phyloP scores from a whole-genome alignment of 2,888 invertebrate genomes.

The Empis livida region DNA sequence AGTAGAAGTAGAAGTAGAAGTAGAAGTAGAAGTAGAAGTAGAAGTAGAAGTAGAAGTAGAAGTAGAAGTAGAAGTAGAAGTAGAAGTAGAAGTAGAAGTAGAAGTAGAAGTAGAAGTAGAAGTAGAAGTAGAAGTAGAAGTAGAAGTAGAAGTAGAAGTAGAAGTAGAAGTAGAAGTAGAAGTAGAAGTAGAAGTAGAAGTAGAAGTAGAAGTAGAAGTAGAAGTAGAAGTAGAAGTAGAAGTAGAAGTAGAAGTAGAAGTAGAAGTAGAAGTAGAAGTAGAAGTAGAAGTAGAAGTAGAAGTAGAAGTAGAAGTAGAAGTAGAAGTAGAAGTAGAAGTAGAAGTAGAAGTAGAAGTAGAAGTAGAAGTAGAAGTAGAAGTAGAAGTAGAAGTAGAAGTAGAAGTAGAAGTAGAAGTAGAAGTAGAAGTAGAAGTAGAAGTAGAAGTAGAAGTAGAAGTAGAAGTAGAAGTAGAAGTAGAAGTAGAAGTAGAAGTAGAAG shows the following conservation, averaged over 20 bases:
- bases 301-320: slow-evolving; percentile 2
- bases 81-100: neutral
- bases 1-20: no score
- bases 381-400: no score
- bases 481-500: no score
- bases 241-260: slow-evolving; percentile 3
- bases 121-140: slow-evolving; percentile 2
- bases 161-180: no score
- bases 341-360: no score
- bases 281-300: neutral
- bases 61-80: slow-evolving; percentile 5
- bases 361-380: no score
- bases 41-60: slow-evolving; percentile 2
- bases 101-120: neutral
- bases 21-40: slow-evolving; percentile 7
- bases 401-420: no score
- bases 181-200: no score
- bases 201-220: no score
- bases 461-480: no score
- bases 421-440: no score
- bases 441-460: no score
- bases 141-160: neutral
- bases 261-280: slow-evolving; percentile 4
- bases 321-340: slow-evolving; percentile 1
- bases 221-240: slow-evolving; percentile 1